phyloP scores from a whole-genome alignment of 2,113 vertebrate species.

The Rhombomys opimus region DNA sequence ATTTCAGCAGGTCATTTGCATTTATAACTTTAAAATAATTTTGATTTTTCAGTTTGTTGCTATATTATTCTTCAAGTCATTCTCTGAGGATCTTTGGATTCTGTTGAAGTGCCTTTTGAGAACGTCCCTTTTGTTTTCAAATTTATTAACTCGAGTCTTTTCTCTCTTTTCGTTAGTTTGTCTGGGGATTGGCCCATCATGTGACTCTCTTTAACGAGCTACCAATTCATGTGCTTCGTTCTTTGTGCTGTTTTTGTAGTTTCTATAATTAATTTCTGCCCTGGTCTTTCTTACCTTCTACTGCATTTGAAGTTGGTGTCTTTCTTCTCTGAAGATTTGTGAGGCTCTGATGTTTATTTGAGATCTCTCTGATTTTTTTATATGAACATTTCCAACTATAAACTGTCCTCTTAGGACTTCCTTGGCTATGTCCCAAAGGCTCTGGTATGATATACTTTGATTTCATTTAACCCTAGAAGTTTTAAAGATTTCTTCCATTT shows the following conservation, averaged over 20 bases:
- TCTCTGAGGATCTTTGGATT: too few species aligned
- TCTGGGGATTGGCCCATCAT: too few species aligned
- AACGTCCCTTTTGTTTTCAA: too few species aligned
- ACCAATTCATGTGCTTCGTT: background rate
- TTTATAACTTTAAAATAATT: too few species aligned
- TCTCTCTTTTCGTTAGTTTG: too few species aligned
- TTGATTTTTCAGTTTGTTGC: too few species aligned
- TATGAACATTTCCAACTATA: background rate
- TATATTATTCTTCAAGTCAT: too few species aligned
- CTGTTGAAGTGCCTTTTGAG: too few species aligned
- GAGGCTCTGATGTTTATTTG: background rate
- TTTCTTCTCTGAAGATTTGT: background rate
- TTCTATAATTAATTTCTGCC: background rate
- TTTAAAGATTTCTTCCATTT: background rate
- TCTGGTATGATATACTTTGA: background rate
- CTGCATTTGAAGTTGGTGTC: background rate
- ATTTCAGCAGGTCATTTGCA: too few species aligned
- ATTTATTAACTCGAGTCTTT: too few species aligned
- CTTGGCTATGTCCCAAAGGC: background rate
- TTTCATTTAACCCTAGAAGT: background rate
- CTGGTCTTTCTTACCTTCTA: background rate
- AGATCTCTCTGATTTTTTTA: background rate
- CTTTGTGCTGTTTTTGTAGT: background rate
- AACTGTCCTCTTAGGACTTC: background rate
- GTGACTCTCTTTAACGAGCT: too few species aligned